These are phyloP conservation scores for Sinonovacula constricta DNA, from an alignment of 1,140 invertebrate species.

Conservation along the genomic window DNA sequence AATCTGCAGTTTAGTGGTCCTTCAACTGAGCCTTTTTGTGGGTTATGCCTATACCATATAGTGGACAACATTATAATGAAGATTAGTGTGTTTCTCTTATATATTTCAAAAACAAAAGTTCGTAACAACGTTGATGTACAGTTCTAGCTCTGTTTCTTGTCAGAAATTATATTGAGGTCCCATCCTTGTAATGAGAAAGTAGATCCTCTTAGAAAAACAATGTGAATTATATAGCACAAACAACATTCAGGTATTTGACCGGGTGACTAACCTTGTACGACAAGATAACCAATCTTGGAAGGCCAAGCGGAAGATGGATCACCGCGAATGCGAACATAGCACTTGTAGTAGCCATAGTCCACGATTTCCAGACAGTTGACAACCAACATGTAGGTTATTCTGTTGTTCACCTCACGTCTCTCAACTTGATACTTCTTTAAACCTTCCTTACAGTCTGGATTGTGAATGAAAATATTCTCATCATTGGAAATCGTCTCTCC, in stretches of 20 bases:
- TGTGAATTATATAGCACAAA: too few relatives aligned
- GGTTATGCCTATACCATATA: too few relatives aligned
- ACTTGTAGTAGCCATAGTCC: constrained; percentile 49
- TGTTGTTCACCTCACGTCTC: constrained; percentile 33
- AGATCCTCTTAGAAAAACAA: too few relatives aligned
- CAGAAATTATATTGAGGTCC: too few relatives aligned
- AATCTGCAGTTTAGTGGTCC: too few relatives aligned
- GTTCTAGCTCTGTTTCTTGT: background rate
- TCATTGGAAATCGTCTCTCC: constrained; percentile 46
- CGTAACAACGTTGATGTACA: background rate
- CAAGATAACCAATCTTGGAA: constrained; percentile 41
- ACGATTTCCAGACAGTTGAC: constrained; percentile 47
- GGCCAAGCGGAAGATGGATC: constrained; percentile 27
- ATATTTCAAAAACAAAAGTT: too few relatives aligned
- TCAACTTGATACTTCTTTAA: constrained; percentile 39
- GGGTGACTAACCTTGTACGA: constrained; percentile 48
- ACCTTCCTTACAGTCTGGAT: constrained; percentile 36
- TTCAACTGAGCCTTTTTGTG: too few relatives aligned
- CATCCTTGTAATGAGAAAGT: too few relatives aligned
- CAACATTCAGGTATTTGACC: too few relatives aligned
- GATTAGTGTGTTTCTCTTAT: too few relatives aligned
- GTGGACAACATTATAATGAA: too few relatives aligned
- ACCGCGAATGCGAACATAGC: constrained; percentile 44
- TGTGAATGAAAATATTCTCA: constrained; percentile 39
- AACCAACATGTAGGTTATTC: constrained; percentile 44